Evolutionary conservation across 1,140 invertebrate genomes (phyloP).

Genomic region (Eulimnadia texana): DNA sequence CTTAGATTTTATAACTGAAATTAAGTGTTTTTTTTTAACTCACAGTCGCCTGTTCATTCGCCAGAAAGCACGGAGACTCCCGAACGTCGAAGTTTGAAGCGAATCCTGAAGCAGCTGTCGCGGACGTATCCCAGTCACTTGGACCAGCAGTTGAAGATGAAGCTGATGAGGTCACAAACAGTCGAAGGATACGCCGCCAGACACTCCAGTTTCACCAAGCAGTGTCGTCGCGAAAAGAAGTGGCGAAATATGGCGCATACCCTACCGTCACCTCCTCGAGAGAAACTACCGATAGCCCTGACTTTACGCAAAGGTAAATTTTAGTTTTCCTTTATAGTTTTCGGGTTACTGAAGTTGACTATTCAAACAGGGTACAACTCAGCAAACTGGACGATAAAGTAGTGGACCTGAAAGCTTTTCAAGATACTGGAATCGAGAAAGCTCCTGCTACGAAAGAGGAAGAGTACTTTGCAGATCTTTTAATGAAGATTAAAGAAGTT

Average conservation of each 20-base stretch:
- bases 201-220: slow-evolving; percentile 68
- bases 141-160: slow-evolving; percentile 12
- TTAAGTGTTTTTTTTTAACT: background rate
- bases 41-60: slow-evolving; percentile 26
- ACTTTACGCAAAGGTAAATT: no score
- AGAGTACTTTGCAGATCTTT: slow-evolving; percentile 19
- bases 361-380: background rate
- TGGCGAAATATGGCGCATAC: slow-evolving; percentile 15
- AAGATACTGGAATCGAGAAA: background rate
- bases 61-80: slow-evolving; percentile 68
- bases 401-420: no score
- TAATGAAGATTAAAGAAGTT: slow-evolving; percentile 18
- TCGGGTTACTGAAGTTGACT: background rate
- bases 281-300: slow-evolving; percentile 23
- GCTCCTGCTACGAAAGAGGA: no score
- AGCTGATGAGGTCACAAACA: slow-evolving; percentile 57
- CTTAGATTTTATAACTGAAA: background rate
- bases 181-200: slow-evolving; percentile 63
- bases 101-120: slow-evolving; percentile 66
- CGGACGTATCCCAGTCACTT: slow-evolving; percentile 20
- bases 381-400: no score
- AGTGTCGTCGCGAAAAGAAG: slow-evolving; percentile 14
- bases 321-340: background rate
- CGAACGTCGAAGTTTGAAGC: slow-evolving; percentile 63
- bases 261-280: slow-evolving; percentile 26